Evolutionary conservation across 1,140 invertebrate genomes (phyloP), one percentile per base, ranked within the genome.

Genomic region (Spodoptera litura): DNA sequence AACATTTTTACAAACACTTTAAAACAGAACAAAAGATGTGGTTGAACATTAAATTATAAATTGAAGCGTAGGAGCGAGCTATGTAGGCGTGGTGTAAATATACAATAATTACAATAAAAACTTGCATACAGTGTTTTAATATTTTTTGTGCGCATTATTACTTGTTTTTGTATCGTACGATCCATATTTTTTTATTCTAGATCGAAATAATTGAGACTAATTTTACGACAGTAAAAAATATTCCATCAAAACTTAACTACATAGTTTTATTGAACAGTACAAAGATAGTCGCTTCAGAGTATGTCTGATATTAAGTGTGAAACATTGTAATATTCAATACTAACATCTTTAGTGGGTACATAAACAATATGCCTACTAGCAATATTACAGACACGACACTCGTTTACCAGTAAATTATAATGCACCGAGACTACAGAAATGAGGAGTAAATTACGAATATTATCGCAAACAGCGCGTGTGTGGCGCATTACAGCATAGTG

Each of bases 11-110:
- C 15, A 68, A 71, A 15, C 52, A 38, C 25, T 44, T 75, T 80
- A 71, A 58, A 38, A 15, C 38, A 58, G 38, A 78, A 81, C 44
- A 78, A 81, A 73, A 70, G 74, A 62, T 61, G 78, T 80, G 77
- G 81, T 83, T 83, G 75, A 87, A 82, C 72, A 79, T 68, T 81
- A 61, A 75, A 85, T 80, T 79, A 85, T 80, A 68, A 79, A 83
- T 85, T 70, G 70, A 25, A 68, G 87, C 83, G 91, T 92, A 86
- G 89, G 91, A 82, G 72, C 58, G n/a, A 10, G 13, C 20, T 51
- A 87, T 91, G 84, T 92, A 83, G 91, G 91, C 73, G 91, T 86
- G 86, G 87, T 87, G 90, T 91, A 85, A 88, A 88, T 86, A 83
- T 85, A 86, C 81, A 84, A 83, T 86, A 78, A 85, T 82, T 78